Percentiles rank a stretch among this genome's conserved stretches.
Conservation (phyloP, 2,113 vertebrate genomes). For the Entosphenus tridentatus region DNA sequence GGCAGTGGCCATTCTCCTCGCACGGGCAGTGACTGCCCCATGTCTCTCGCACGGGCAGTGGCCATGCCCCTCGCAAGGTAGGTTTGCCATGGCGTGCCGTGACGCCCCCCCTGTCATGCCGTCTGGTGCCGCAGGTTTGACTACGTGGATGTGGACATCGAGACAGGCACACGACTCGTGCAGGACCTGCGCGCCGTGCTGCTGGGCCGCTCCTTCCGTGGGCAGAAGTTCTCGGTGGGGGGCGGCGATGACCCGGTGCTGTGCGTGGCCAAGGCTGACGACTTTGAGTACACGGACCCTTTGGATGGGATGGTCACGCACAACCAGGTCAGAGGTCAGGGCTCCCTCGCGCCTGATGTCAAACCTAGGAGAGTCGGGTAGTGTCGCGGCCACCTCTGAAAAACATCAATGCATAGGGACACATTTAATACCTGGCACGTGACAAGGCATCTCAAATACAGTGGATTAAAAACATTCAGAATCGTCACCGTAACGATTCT, state of each 20-base stretch:
- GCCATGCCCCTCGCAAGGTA: background rate
- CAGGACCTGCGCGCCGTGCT: constrained; percentile 64
- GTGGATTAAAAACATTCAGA: too few species aligned
- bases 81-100: background rate
- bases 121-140: constrained; percentile 44
- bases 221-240: constrained; percentile 85
- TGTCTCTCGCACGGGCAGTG: background rate
- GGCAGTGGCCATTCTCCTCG: too few species aligned
- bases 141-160: constrained; percentile 75
- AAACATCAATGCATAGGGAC: too few species aligned
- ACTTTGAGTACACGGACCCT: constrained; percentile 86
- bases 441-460: too few species aligned
- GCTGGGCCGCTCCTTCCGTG: constrained; percentile 61
- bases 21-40: too few species aligned
- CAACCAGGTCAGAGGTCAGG: constrained; percentile 49
- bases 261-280: constrained; percentile 66
- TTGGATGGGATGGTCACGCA: constrained; percentile 81
- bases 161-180: constrained; percentile 65
- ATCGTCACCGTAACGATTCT: too few species aligned
- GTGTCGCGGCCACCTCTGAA: too few species aligned
- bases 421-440: too few species aligned
- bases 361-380: too few species aligned
- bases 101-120: background rate
- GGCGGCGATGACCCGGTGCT: constrained; percentile 55
- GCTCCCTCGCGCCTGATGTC: too few species aligned